A percentile compares a stretch with the other conserved stretches of the same genome.
Evolutionary conservation across 2,113 vertebrate species (phyloP).

Genomic region (Eublepharis macularius): DNA sequence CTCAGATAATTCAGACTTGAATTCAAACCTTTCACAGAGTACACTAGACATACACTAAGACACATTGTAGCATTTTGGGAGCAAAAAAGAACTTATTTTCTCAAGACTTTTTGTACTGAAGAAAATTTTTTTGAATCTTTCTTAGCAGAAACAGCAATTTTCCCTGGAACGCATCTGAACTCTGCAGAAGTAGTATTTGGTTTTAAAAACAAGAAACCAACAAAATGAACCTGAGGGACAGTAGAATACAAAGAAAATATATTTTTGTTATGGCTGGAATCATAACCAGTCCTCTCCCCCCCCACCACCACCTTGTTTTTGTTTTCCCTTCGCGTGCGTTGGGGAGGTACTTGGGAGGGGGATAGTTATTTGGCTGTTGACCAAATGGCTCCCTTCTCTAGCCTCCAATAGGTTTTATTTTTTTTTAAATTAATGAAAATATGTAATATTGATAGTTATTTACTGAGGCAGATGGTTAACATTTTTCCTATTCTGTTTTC

Average conservation of each 20-base stretch:
- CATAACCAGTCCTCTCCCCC: slow-evolving; percentile 60
- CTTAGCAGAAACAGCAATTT: slow-evolving; percentile 85
- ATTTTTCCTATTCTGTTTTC: slow-evolving; percentile 82
- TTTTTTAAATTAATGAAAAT: slow-evolving; percentile 88
- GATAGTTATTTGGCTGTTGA: slow-evolving; percentile 51
- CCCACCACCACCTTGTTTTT: slow-evolving; percentile 52
- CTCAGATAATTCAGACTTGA: slow-evolving; percentile 89
- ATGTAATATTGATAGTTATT: slow-evolving; percentile 87
- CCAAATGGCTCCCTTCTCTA: slow-evolving; percentile 65
- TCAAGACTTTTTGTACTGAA: slow-evolving; percentile 86
- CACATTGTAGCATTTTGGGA: slow-evolving; percentile 88
- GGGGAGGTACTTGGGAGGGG: slow-evolving; percentile 49
- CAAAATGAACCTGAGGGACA: slow-evolving; percentile 82
- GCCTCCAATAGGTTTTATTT: slow-evolving; percentile 81
- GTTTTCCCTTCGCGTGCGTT: slow-evolving; percentile 70
- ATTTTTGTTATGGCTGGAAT: slow-evolving; percentile 91
- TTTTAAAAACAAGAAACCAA: slow-evolving; percentile 73
- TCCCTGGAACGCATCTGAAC: slow-evolving; percentile 81
- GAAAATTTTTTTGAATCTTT: slow-evolving; percentile 85
- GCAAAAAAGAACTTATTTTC: slow-evolving; percentile 94
- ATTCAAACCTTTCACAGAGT: slow-evolving; percentile 92
- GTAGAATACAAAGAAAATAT: slow-evolving; percentile 90
- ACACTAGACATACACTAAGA: slow-evolving; percentile 93
- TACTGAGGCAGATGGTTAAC: slow-evolving; percentile 83
- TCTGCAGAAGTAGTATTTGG: slow-evolving; percentile 77